Evolutionary conservation across 2,888 invertebrate species (phyloP), one percentile per base, ranked within the genome.

Genomic region (Heliconius sara): DNA sequence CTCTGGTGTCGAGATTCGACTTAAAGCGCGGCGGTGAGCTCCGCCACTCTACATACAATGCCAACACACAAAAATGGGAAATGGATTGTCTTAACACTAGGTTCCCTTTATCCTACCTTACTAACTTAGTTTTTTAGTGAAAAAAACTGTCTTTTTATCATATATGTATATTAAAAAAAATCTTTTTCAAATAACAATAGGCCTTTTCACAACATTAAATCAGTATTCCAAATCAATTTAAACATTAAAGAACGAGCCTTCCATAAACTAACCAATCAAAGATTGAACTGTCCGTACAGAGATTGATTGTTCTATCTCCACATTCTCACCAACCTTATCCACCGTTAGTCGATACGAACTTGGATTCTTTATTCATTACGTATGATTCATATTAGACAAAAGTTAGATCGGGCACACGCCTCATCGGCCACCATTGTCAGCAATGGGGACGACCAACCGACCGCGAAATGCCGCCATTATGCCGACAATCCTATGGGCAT

Each of bases 401-500:
- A 73, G 76, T 68, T 65, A 85, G 85, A 86, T 83, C 76, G 84
- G 83, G 85, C 81, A 83, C 87, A 89, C 87, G 91, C 86, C 85
- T 88, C 87, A 87, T 87, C 85, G 86, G 84, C 72, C 82, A 78
- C 84, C 85, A 86, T 89, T 88, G 87, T 87, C 83, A 76, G 81
- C 86, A 90, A 89, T 85, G 87, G 87, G 90, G 87, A 85, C 89
- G 86, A 83, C 84, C 89, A 89, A 76, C 85, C 85, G 86, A 89
- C 88, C 91, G 90, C 87, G 88, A 91, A 91, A 91, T 89, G 77
- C 88, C 84, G 76, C 85, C 84, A 87, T 88, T 86, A 88, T 84
- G 76, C 79, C 81, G 81, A 81, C 80, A 81, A 83, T 83, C 74
- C 81, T 80, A 74, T 60, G 81, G 81, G 84, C 85, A 86, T 87